phyloP scores from a whole-genome alignment of 2,113 vertebrate genomes.

The Chelonoidis abingdonii region DNA sequence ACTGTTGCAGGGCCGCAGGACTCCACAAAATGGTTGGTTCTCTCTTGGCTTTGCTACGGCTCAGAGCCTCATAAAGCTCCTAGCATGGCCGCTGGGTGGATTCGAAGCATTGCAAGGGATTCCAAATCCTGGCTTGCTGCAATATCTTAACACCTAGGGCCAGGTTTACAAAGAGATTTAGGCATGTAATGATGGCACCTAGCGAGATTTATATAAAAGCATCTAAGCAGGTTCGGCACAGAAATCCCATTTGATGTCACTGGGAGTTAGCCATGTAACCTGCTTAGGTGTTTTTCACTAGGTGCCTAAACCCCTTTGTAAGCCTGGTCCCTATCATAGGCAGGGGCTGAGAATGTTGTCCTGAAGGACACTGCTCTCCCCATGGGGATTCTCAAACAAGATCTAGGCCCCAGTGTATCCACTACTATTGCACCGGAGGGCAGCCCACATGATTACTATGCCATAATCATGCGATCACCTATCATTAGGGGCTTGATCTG shows the following conservation, averaged over 20 bases:
- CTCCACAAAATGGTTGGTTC: neutral
- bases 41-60: neutral
- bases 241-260: neutral
- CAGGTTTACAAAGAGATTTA: neutral
- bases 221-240: neutral
- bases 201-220: neutral
- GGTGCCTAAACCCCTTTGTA: neutral
- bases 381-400: neutral
- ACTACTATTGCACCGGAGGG: neutral
- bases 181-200: neutral
- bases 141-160: neutral
- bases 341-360: neutral
- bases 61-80: too few species aligned
- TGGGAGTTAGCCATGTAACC: neutral
- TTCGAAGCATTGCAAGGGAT: neutral
- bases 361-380: neutral
- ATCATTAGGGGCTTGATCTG: neutral
- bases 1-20: neutral
- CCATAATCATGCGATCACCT: neutral
- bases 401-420: neutral
- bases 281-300: neutral
- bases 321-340: neutral
- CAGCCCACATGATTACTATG: neutral
- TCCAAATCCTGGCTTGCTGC: neutral
- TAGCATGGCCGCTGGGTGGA: too few species aligned